Conservation (phyloP, 2,113 vertebrate species). For the Dipodomys stephensi region DNA sequence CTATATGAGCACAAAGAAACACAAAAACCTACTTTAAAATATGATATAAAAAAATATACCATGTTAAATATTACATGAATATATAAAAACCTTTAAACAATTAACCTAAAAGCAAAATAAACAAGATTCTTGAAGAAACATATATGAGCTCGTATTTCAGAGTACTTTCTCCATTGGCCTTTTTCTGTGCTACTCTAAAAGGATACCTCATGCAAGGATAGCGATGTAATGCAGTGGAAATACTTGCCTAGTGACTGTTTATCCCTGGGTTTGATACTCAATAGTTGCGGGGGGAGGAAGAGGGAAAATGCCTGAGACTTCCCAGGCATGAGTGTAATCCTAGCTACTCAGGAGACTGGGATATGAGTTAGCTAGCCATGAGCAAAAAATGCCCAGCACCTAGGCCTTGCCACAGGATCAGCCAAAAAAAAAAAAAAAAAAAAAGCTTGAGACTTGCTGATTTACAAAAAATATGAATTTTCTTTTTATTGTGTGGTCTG, state of each 20-base stretch:
- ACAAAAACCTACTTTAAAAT: too few relatives aligned
- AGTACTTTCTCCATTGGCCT: not conserved
- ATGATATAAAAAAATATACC: too few relatives aligned
- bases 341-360: too few relatives aligned
- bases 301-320: not conserved
- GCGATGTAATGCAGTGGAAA: not conserved
- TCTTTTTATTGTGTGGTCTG: too few relatives aligned
- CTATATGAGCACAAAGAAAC: too few relatives aligned
- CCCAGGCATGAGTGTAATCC: too few relatives aligned
- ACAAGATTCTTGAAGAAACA: not conserved
- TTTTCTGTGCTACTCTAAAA: not conserved
- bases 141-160: not conserved
- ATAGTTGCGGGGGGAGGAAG: too few relatives aligned
- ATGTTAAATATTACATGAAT: too few relatives aligned
- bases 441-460: not conserved
- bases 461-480: not conserved
- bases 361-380: too few relatives aligned
- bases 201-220: not conserved
- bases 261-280: not conserved
- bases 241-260: not conserved
- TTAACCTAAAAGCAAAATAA: conserved; percentile 25
- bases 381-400: too few relatives aligned
- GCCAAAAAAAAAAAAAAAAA: not conserved
- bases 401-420: not conserved
- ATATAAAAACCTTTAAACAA: not conserved